Evolutionary conservation across 35 echinoderm and acorn worm species (phyloP).

Genomic region (Holothuria glaberrima): DNA sequence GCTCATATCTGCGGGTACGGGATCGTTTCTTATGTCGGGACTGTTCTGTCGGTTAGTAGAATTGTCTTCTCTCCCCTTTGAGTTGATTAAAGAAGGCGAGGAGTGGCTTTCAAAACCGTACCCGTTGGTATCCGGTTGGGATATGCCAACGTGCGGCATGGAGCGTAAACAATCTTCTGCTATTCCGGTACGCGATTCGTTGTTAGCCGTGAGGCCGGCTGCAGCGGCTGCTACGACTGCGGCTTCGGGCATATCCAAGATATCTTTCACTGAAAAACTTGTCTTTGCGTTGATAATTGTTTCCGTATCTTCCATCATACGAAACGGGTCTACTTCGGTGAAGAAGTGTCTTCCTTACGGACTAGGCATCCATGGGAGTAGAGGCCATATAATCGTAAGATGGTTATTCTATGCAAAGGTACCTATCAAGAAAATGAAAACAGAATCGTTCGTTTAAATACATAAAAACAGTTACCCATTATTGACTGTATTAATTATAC

Average conservation of each 20-base stretch:
- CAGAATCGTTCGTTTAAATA: background rate
- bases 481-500: too few species aligned
- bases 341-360: conserved; percentile 18
- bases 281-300: conserved; percentile 92
- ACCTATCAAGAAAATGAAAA: background rate
- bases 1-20: conserved; percentile 45
- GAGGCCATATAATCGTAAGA: background rate
- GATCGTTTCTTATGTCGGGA: conserved; percentile 1
- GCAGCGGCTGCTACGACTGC: conserved; percentile 80
- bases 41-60: conserved; percentile 33
- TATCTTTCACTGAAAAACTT: conserved; percentile 99
- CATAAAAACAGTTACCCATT: background rate
- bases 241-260: conserved; percentile 90
- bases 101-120: conserved; percentile 27
- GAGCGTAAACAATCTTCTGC: conserved; percentile 49
- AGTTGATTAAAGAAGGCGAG: background rate
- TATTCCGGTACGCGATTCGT: conserved; percentile 5
- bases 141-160: conserved; percentile 31
- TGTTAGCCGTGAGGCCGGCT: conserved; percentile 42
- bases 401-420: background rate
- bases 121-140: conserved; percentile 42
- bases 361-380: background rate
- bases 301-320: conserved; percentile 91
- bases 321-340: conserved; percentile 7
- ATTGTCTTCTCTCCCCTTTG: background rate